A percentile compares a stretch with the other conserved stretches of the same genome.
Conservation (phyloP, 2,888 invertebrate species). For the Formica aserva region DNA sequence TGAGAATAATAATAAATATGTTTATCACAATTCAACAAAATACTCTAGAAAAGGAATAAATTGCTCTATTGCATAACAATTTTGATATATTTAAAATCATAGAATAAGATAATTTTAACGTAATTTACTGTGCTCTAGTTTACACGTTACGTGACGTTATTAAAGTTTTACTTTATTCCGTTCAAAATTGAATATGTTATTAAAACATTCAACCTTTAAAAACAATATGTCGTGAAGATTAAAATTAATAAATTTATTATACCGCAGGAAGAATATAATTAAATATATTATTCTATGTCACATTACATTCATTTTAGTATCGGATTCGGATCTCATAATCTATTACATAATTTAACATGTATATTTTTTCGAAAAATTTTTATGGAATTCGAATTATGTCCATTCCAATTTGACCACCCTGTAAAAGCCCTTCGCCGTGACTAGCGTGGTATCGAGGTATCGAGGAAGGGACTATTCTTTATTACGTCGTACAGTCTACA, state of each 20-base stretch:
- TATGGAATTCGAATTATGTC: background rate
- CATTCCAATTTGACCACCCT: constrained; percentile 32
- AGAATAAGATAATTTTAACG: background rate
- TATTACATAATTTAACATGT: too few relatives aligned
- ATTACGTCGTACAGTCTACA: constrained; percentile 1
- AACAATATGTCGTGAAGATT: background rate
- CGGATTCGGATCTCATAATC: background rate
- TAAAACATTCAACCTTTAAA: background rate
- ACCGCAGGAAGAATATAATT: background rate
- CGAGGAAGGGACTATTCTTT: constrained; percentile 31
- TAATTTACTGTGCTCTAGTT: background rate
- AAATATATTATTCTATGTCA: background rate
- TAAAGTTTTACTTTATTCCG: background rate
- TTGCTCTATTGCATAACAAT: background rate
- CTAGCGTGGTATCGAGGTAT: constrained; percentile 39
- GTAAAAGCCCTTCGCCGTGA: constrained; percentile 8
- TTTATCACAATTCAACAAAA: background rate
- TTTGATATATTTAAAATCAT: background rate
- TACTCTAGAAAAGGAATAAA: background rate
- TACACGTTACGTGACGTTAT: background rate
- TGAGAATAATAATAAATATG: background rate
- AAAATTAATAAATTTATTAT: background rate
- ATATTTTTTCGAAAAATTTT: background rate
- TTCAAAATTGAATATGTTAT: background rate
- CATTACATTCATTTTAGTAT: background rate